These are phyloP conservation scores for Acrocephalus kingi DNA, from an alignment of 2,113 vertebrate genomes.

Conservation along the genomic window DNA sequence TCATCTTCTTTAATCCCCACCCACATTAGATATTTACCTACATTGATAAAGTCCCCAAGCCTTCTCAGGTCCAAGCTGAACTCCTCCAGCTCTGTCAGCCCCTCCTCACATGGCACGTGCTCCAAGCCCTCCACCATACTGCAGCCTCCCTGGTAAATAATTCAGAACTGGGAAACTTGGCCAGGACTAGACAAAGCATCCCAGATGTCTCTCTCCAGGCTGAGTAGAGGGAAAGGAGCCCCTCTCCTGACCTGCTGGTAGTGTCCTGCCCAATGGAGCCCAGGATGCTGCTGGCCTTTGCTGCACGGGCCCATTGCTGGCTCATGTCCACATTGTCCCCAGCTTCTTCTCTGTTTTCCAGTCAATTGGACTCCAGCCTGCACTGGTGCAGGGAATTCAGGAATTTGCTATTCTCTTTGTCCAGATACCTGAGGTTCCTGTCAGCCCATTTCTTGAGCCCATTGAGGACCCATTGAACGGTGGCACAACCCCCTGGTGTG, in stretches of 20 bases:
- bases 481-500: background rate
- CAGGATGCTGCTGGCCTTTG: background rate
- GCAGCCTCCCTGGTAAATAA: background rate
- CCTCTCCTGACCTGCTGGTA: background rate
- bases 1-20: background rate
- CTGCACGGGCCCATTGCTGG: background rate
- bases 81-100: background rate
- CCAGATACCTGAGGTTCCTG: background rate
- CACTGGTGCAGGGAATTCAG: background rate
- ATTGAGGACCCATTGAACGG: background rate
- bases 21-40: background rate
- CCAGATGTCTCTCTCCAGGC: background rate
- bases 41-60: background rate
- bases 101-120: background rate
- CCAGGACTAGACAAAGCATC: background rate
- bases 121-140: background rate
- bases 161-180: background rate
- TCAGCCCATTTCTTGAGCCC: background rate
- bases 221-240: background rate
- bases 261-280: background rate
- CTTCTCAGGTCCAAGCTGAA: background rate
- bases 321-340: background rate
- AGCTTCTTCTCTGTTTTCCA: background rate
- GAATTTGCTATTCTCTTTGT: background rate
- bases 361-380: fast-evolving